Conservation (phyloP, 1,140 invertebrate species). For the Ectropis grisescens region DNA sequence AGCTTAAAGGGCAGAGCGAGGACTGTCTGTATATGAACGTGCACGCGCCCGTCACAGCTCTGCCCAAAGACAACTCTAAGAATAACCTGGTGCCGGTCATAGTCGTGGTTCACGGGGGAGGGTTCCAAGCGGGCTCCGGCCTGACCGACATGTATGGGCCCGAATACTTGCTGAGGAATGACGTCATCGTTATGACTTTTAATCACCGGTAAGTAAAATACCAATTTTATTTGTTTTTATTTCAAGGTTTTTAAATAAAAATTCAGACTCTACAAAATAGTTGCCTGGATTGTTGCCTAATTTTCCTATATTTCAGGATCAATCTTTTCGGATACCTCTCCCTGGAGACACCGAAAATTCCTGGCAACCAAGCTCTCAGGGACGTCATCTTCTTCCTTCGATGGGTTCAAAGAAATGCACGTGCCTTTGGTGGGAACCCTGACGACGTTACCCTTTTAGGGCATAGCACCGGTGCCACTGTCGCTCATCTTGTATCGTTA, state of each 20-base stretch:
- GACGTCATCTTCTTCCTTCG: conserved; percentile 73
- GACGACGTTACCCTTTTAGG: conserved; percentile 71
- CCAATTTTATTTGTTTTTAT: too few relatives aligned
- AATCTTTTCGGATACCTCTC: conserved; percentile 58
- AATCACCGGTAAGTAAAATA: conserved; percentile 66
- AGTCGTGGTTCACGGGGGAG: conserved; percentile 80
- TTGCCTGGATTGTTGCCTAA: neutral
- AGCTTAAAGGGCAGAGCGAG: neutral
- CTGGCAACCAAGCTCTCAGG: conserved; percentile 75
- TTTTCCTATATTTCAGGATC: conserved; percentile 14
- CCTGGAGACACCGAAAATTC: conserved; percentile 64
- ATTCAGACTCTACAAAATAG: too few relatives aligned
- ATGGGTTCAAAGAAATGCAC: conserved; percentile 74
- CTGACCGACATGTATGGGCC: conserved; percentile 68
- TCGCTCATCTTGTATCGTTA: conserved; percentile 45
- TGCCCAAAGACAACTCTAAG: neutral
- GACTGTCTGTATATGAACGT: neutral
- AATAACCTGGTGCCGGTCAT: conserved; percentile 67
- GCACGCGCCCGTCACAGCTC: neutral
- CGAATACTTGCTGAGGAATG: conserved; percentile 72
- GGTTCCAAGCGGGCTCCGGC: conserved; percentile 71
- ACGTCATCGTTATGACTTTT: conserved; percentile 74
- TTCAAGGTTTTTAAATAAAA: too few relatives aligned
- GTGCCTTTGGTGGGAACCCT: conserved; percentile 74
- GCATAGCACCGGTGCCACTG: conserved; percentile 67